Evolutionary conservation across 37 sponge, comb jelly and placozoan species (phyloP), one percentile per base, ranked within the genome.

Genomic region (Eunapius fragilis): DNA sequence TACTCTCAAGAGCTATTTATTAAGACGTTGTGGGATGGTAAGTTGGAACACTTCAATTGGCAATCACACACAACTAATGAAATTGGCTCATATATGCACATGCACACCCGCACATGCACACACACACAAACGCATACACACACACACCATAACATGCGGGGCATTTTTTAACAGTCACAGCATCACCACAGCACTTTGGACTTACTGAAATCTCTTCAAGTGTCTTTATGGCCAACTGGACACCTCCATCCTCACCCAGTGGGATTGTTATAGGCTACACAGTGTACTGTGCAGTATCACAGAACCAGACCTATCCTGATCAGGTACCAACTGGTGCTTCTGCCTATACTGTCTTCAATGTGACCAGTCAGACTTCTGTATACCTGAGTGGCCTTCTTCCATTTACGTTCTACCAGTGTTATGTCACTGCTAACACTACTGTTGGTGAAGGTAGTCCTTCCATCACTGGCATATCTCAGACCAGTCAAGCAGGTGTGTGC

Each of bases 401-500:
- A 68, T 92, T 84, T 74, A 92, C 92, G 0, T 10, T 24, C 12
- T 92, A 92, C 58, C 75, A 80, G 25, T 87, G 84, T 71, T 68
- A 37, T 67, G 92, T 87, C 49, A 72, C 87, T 76, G 92, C 88
- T 32, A 78, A 67, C 36, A 91, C 91, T 28, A 74, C 36, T 83
- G 84, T 27, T 41, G 91, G 91, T 17, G 75, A 68, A 32, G 86
- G 91, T 38, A 31, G 30, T 17, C n/a, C 68, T 30, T 87, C 87
- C 13, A 74, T 50, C 17, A 58, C 14, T 19, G 14, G 1, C 58
- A 58, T 58, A 17, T 10, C 58, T 17, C 58, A 58, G 17, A 58
- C 58, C 22, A 17, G 14, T 13, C 19, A 58, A 58, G 58, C 58
- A 58, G 58, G 58, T 58, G 17, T 41, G 41, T 41, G 3, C 41